Conservation (phyloP, 2,888 invertebrate species). For the Melanostoma scalare region DNA sequence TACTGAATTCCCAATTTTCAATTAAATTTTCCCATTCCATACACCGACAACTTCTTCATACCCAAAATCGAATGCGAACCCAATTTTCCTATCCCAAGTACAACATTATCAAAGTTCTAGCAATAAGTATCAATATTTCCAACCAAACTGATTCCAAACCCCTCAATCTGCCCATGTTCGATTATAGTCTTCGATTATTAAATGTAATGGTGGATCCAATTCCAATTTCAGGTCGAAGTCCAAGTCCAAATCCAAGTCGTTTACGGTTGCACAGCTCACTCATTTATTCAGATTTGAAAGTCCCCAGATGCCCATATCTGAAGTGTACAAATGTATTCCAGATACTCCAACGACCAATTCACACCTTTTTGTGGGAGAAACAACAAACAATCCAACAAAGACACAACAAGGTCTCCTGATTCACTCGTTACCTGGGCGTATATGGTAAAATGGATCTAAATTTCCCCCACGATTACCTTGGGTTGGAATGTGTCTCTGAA, state of each 20-base stretch:
- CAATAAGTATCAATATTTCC: slow-evolving; percentile 57
- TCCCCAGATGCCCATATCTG: slow-evolving; percentile 71
- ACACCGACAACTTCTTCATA: background rate
- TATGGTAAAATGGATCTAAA: slow-evolving; percentile 73
- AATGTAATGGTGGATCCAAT: slow-evolving; percentile 56
- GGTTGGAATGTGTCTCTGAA: slow-evolving; percentile 67
- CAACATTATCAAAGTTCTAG: slow-evolving; percentile 13
- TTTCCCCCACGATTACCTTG: slow-evolving; percentile 68
- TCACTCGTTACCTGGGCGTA: slow-evolving; percentile 72
- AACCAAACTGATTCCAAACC: slow-evolving; percentile 13
- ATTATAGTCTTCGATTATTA: slow-evolving; percentile 63
- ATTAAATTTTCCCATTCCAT: background rate
- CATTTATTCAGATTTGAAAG: slow-evolving; percentile 72
- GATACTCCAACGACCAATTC: slow-evolving; percentile 56
- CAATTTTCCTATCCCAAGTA: slow-evolving; percentile 51
- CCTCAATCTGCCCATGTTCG: slow-evolving; percentile 63
- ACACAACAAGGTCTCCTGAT: slow-evolving; percentile 65
- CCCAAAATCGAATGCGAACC: slow-evolving; percentile 60
- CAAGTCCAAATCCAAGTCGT: slow-evolving; percentile 32
- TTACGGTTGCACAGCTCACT: slow-evolving; percentile 68
- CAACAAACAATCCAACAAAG: background rate
- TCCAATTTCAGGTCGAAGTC: too few relatives aligned
- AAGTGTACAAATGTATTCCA: slow-evolving; percentile 56
- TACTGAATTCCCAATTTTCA: too few relatives aligned
- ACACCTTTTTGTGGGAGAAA: slow-evolving; percentile 61